A percentile compares a stretch with the other conserved stretches of the same genome.
These are phyloP conservation scores for Cavia porcellus DNA, from an alignment of 2,113 vertebrate species.

Conservation along the genomic window DNA sequence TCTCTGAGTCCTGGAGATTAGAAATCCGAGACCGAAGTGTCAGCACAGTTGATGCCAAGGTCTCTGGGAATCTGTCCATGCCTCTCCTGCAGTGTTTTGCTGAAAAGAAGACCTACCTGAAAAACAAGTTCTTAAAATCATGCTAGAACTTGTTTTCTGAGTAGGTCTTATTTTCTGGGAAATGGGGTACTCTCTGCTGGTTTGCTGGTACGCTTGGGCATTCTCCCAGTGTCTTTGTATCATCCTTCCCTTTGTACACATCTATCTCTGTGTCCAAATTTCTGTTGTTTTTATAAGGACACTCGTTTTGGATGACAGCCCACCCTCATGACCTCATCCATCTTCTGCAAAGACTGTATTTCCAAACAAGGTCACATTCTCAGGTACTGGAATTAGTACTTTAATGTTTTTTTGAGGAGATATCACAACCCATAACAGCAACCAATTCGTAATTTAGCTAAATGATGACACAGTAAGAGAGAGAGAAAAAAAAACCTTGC, in stretches of 20 bases:
- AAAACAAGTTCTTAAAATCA: background rate
- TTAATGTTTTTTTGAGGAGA: background rate
- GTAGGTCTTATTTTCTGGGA: background rate
- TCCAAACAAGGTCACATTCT: background rate
- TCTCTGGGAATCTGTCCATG: background rate
- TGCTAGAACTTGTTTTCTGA: background rate
- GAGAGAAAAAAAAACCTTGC: background rate
- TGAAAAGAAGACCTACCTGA: background rate
- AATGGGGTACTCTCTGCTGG: background rate
- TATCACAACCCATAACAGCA: background rate
- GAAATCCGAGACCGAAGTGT: background rate
- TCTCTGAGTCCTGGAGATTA: background rate
- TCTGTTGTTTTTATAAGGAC: background rate
- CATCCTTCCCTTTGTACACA: background rate
- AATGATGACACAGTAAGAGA: background rate
- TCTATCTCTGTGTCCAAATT: background rate
- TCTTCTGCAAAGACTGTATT: slow-evolving; percentile 23
- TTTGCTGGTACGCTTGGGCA: background rate
- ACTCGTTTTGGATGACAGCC: background rate
- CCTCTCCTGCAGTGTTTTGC: background rate
- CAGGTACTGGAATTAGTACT: background rate
- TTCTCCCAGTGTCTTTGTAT: background rate
- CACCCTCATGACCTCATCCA: background rate
- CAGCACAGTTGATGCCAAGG: background rate
- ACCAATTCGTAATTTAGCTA: background rate